Percentiles rank a stretch among this genome's conserved stretches.
Evolutionary conservation across 2,113 vertebrate species (phyloP).

Genomic region (Muscicapa adusta): DNA sequence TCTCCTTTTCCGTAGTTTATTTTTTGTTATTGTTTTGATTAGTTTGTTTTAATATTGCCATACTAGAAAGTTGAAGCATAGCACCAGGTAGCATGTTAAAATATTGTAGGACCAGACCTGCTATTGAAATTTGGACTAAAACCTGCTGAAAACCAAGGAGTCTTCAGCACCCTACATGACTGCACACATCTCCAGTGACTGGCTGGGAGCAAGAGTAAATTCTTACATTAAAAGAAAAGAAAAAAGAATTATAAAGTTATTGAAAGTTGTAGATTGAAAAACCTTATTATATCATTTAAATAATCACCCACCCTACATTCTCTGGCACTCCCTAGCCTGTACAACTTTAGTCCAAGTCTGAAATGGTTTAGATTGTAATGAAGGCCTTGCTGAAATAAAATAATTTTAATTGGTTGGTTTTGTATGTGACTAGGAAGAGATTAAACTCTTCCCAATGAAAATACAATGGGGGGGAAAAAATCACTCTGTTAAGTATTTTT

Average conservation of each 20-base stretch:
- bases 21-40: not conserved
- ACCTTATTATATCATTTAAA: not conserved
- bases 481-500: not conserved
- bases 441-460: not conserved
- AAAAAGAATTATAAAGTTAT: not conserved
- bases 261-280: not conserved
- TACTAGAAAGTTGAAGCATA: not conserved
- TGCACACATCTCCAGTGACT: not conserved
- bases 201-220: not conserved
- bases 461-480: not conserved
- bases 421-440: not conserved
- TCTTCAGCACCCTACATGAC: not conserved
- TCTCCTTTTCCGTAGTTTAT: not conserved
- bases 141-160: not conserved
- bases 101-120: not conserved
- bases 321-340: not conserved
- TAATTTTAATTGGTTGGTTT: not conserved
- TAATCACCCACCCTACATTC: rapidly evolving
- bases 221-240: not conserved
- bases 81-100: not conserved
- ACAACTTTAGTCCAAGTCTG: not conserved
- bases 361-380: not conserved
- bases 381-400: not conserved
- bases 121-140: not conserved
- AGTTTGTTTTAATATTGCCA: not conserved